Conservation (phyloP, 2,113 vertebrate species). For the Theristicus caerulescens region DNA sequence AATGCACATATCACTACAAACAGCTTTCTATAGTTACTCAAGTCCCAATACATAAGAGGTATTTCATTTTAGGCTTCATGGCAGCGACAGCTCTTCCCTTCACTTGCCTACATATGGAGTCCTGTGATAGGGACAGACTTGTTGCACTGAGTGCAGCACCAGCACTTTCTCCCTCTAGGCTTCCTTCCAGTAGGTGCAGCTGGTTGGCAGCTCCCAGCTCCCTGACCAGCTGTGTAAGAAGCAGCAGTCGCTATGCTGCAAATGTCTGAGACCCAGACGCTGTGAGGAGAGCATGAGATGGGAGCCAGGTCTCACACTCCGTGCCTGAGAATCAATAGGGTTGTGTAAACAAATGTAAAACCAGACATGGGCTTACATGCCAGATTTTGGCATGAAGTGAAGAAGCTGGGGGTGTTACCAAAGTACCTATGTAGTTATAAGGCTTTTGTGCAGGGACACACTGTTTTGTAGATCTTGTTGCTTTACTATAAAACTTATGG, state of each 20-base stretch:
- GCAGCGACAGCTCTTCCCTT: not conserved
- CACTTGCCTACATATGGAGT: not conserved
- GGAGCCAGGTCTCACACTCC: not conserved
- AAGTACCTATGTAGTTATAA: not conserved
- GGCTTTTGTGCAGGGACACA: not conserved
- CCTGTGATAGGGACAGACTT: not conserved
- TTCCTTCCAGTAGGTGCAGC: not conserved
- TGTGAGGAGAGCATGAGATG: not conserved
- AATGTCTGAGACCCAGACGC: not conserved
- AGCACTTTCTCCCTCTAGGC: not conserved
- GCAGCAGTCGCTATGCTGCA: not conserved
- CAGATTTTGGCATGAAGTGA: not conserved
- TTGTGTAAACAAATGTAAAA: not conserved
- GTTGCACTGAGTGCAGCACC: not conserved
- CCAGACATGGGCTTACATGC: rapidly evolving
- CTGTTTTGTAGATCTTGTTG: not conserved
- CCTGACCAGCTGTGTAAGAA: not conserved
- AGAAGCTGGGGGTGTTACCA: not conserved
- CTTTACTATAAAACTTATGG: not conserved
- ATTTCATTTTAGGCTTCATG: not conserved
- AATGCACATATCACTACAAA: not conserved
- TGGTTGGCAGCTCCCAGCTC: not conserved
- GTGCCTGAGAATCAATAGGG: not conserved
- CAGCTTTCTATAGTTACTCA: not conserved
- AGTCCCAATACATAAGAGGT: not conserved